These are phyloP conservation scores for Hymenopus coronatus DNA, from an alignment of 2,888 invertebrate genomes.

Conservation along the genomic window DNA sequence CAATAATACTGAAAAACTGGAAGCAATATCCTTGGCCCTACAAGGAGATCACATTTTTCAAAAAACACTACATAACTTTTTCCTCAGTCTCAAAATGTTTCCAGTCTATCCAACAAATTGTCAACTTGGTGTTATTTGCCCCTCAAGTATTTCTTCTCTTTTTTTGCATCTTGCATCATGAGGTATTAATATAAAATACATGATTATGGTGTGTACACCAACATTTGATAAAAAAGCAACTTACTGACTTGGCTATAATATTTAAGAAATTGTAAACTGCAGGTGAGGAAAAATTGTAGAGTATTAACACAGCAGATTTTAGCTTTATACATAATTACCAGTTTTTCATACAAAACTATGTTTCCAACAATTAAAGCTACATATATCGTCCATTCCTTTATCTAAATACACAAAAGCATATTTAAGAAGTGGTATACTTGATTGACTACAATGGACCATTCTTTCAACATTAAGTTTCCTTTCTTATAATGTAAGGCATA, in stretches of 20 bases:
- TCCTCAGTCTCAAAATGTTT: conserved; percentile 15
- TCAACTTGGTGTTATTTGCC: conserved; percentile 12
- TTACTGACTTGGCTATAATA: not conserved
- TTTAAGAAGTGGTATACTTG: not conserved
- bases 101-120: conserved; percentile 9
- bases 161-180: not conserved
- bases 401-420: conserved; percentile 15
- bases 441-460: conserved; percentile 12
- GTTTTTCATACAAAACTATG: not conserved
- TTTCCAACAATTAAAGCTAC: conserved; percentile 14
- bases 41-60: conserved; percentile 19
- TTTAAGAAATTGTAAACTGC: not conserved
- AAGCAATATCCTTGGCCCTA: conserved; percentile 16
- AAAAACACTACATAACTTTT: not conserved
- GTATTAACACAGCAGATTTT: not conserved
- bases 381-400: not conserved
- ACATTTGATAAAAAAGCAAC: not conserved
- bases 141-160: not conserved
- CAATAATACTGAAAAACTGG: conserved; percentile 20
- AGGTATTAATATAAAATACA: conserved; percentile 13
- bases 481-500: conserved; percentile 2
- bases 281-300: not conserved
- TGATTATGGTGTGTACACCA: not conserved
- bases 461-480: not conserved
- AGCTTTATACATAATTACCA: not conserved